Percentiles rank a stretch among this genome's conserved stretches.
Conservation (phyloP, 2,113 vertebrate species). For the Anoura caudifer region DNA sequence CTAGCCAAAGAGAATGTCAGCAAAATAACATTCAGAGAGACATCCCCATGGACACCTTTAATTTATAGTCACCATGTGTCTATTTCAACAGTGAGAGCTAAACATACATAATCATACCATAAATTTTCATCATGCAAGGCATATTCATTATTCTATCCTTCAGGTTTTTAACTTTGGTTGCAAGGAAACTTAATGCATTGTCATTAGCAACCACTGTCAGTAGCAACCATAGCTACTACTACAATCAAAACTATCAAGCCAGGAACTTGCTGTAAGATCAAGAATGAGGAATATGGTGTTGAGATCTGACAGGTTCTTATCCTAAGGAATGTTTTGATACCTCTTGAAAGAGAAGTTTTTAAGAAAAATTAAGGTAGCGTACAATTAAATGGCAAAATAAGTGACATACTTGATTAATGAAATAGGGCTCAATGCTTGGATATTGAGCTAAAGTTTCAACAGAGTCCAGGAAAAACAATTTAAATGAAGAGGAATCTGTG, state of each 20-base stretch:
- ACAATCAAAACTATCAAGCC: background rate
- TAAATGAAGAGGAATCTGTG: background rate
- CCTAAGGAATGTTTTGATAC: background rate
- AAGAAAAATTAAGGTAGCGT: background rate
- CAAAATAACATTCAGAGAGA: background rate
- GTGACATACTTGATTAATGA: background rate
- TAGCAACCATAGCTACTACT: background rate
- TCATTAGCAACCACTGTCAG: background rate
- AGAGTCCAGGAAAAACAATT: background rate
- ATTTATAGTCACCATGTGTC: background rate
- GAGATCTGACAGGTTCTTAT: background rate
- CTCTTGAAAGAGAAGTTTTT: background rate
- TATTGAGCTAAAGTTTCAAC: background rate
- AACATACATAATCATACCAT: background rate
- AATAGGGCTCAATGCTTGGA: background rate
- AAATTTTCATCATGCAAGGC: background rate
- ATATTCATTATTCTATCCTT: background rate
- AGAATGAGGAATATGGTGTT: background rate
- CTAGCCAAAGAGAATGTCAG: background rate
- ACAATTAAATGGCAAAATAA: background rate
- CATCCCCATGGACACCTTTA: background rate
- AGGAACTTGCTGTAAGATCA: background rate
- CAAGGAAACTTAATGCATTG: slow-evolving; percentile 15
- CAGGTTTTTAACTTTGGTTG: background rate
- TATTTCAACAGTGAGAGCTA: background rate